Conservation (phyloP, 2,888 invertebrate genomes). For the Oscheius onirici region DNA sequence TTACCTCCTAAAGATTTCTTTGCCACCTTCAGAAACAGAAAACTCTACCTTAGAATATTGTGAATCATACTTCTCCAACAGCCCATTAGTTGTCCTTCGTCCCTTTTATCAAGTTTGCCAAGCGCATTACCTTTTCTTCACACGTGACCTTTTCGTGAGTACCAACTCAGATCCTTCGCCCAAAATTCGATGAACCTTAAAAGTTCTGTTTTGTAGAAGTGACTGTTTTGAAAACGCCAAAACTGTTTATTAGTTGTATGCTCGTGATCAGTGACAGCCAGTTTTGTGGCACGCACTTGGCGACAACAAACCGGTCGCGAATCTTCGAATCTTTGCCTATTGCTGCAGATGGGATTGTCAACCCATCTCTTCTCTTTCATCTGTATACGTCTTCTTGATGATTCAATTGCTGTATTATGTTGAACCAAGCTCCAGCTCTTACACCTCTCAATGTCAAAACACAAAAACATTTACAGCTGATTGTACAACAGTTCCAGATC, state of each 20-base stretch:
- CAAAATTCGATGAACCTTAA: no score
- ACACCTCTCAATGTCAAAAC: no score
- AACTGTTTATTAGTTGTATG: not conserved
- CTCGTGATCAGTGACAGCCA: slow-evolving; percentile 23
- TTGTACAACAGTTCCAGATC: no score
- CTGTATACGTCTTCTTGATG: no score
- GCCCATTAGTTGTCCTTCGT: not conserved
- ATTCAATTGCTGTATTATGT: no score
- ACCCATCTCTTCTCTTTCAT: no score
- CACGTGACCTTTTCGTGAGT: slow-evolving; percentile 18
- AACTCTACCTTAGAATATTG: not conserved
- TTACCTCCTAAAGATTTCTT: not conserved
- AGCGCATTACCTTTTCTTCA: slow-evolving; percentile 17
- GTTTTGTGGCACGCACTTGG: slow-evolving; percentile 26
- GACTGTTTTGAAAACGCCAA: not conserved
- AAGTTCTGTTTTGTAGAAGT: no score
- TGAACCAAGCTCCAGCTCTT: no score
- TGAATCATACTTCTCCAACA: not conserved
- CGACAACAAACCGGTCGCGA: not conserved
- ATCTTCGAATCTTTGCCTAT: slow-evolving; percentile 14
- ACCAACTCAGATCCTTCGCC: not conserved
- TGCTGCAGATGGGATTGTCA: not conserved
- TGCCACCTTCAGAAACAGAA: not conserved
- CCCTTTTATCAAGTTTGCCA: slow-evolving; percentile 2
- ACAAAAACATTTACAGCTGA: no score